A percentile compares a stretch with the other conserved stretches of the same genome.
phyloP scores from a whole-genome alignment of 2,113 vertebrate genomes.

The Aegithalos caudatus region DNA sequence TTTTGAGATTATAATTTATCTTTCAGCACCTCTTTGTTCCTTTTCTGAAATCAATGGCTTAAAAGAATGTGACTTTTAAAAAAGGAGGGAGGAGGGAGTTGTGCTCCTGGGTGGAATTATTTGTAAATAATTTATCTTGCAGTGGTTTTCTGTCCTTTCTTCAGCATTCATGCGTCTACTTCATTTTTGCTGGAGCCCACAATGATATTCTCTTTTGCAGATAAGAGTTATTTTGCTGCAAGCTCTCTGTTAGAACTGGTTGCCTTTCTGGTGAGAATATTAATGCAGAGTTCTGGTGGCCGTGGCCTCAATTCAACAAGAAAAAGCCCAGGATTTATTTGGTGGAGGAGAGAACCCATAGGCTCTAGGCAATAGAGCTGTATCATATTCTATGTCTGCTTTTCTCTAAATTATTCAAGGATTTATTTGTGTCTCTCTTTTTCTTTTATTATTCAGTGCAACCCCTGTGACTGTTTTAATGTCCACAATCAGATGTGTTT shows the following conservation, averaged over 20 bases:
- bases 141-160: neutral
- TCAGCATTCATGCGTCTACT: neutral
- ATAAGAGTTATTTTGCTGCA: neutral
- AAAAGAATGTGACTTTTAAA: neutral
- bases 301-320: neutral
- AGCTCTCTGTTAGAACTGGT: neutral
- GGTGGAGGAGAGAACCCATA: neutral
- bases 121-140: constrained; percentile 8
- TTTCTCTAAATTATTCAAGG: neutral
- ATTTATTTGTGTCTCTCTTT: neutral
- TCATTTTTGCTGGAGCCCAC: neutral
- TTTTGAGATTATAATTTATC: neutral
- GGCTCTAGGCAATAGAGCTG: neutral
- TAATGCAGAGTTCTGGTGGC: neutral
- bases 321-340: neutral
- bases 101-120: neutral
- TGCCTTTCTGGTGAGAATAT: neutral
- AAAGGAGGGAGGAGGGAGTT: neutral
- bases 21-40: constrained; percentile 7
- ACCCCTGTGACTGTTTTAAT: neutral
- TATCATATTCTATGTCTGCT: neutral
- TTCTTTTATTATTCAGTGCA: neutral
- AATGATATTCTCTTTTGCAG: neutral
- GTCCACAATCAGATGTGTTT: neutral
- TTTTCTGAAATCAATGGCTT: neutral